Percentiles rank a stretch among this genome's conserved stretches.
These are phyloP conservation scores for Echinometra lucunter DNA, from an alignment of 53 echinoderm and acorn worm species.

Conservation along the genomic window DNA sequence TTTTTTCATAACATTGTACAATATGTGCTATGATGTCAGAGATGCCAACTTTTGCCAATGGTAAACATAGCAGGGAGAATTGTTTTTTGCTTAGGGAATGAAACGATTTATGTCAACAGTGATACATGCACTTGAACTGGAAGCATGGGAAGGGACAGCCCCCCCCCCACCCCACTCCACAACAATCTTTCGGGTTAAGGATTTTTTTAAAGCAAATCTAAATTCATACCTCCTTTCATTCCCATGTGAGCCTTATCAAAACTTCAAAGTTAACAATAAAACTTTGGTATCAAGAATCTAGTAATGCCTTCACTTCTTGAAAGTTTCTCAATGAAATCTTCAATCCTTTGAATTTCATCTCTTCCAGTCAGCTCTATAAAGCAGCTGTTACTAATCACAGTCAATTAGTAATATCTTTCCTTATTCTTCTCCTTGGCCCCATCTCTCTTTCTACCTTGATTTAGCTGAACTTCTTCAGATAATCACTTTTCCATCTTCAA, in stretches of 20 bases:
- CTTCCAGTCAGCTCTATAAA: not conserved
- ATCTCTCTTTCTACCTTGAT: not conserved
- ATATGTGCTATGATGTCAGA: not conserved
- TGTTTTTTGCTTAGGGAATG: not conserved
- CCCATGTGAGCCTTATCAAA: no score
- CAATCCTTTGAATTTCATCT: slow-evolving; percentile 53
- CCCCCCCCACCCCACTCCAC: no score
- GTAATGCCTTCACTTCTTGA: slow-evolving; percentile 14
- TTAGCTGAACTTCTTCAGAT: slow-evolving; percentile 22
- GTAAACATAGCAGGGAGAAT: not conserved
- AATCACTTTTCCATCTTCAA: slow-evolving; percentile 53
- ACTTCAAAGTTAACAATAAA: no score
- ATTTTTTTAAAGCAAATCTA: not conserved
- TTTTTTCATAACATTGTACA: not conserved
- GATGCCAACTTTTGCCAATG: not conserved
- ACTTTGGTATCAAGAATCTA: not conserved
- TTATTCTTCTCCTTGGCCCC: slow-evolving; percentile 61
- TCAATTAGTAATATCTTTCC: slow-evolving; percentile 64
- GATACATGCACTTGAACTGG: no score
- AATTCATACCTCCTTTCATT: not conserved
- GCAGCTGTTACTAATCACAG: slow-evolving; percentile 62
- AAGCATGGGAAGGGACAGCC: no score
- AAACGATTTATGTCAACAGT: not conserved
- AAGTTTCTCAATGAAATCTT: slow-evolving; percentile 65
- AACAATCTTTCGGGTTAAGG: no score